Base-by-base conservation (phyloP, 2,797 vertebrate genomes). In the Pagetopsis macropterus region DNA sequence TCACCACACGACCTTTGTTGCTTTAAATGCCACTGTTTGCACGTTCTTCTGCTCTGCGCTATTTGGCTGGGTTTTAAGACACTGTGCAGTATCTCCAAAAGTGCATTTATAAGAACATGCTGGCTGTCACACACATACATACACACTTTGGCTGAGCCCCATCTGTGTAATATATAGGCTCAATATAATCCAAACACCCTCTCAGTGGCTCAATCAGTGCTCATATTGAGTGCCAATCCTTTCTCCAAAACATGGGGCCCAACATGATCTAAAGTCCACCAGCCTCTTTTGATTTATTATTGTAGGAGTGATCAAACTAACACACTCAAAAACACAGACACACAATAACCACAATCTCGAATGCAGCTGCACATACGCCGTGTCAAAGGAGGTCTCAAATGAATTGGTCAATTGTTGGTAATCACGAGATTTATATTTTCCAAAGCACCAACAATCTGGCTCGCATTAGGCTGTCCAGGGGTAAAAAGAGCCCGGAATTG, bases 321-420 rank as follows among this genome's bases (percentile, higher is more conserved):
- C 65, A 67, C 72, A 68, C 68, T 40, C 60, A 40, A 31, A 49
- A 33, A 40, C 51, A 55, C 77, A 66, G 5, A 70, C 56, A 66
- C 72, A 79, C 51, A 73, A 69, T 76, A 80, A 90, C 79, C 81
- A 69, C 77, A 84, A 43, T 82, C 79, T 66, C 3, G 43, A 85
- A 86, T 79, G 78, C 88, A 92, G 87, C 88, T 87, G 85, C 86
- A 85, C 79, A 88, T 72, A 77, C 37, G 37, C 52, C 70, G 84
- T 65, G 83, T 90, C 84, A 80, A 85, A 91, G 74, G 60, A 78
- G 79, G 71, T 75, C 86, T 91, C 82, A 84, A 88, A 91, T 93
- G 88, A 91, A 92, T 91, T 89, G 89, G 87, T 92, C 90, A 89
- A 85, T 92, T 91, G 88, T 91, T 92, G 81, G 86, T 90, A 90